Evolutionary conservation across 1,140 invertebrate genomes (phyloP).

Genomic region (Augochlora pura): DNA sequence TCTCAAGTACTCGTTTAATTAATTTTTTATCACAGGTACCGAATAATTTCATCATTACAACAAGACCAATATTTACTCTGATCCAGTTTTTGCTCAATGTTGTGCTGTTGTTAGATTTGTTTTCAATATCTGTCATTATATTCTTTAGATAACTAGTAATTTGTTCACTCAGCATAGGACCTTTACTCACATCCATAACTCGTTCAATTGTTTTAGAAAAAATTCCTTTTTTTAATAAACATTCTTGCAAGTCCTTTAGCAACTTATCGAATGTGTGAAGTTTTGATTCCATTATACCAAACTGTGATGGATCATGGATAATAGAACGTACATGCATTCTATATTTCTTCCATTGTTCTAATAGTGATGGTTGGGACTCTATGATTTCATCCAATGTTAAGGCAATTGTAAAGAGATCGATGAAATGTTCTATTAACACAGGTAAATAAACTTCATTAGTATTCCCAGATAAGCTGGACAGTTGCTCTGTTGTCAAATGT

Average conservation of each 20-base stretch:
- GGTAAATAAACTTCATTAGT: conserved; percentile 74
- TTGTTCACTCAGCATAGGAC: conserved; percentile 85
- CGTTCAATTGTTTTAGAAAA: conserved; percentile 82
- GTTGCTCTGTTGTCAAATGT: conserved; percentile 70
- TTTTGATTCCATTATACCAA: conserved; percentile 81
- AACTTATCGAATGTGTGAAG: conserved; percentile 85
- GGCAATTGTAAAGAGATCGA: conserved; percentile 85
- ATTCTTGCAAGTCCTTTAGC: conserved; percentile 84
- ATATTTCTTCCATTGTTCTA: conserved; percentile 87
- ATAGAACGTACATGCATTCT: conserved; percentile 85
- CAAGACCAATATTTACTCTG: conserved; percentile 86
- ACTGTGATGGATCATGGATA: conserved; percentile 84
- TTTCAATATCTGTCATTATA: conserved; percentile 84
- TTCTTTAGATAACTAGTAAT: conserved; percentile 87
- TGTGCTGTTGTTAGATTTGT: conserved; percentile 81
- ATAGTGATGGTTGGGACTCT: conserved; percentile 81
- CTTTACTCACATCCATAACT: conserved; percentile 85
- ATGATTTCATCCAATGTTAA: conserved; percentile 88
- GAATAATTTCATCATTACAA: conserved; percentile 88
- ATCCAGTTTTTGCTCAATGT: conserved; percentile 84
- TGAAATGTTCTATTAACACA: conserved; percentile 82
- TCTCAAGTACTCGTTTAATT: conserved; percentile 86
- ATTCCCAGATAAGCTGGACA: conserved; percentile 69
- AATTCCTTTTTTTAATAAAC: conserved; percentile 71
- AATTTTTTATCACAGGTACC: conserved; percentile 89